phyloP scores from a whole-genome alignment of 2,888 invertebrate species.

The Brachyptera risi region DNA sequence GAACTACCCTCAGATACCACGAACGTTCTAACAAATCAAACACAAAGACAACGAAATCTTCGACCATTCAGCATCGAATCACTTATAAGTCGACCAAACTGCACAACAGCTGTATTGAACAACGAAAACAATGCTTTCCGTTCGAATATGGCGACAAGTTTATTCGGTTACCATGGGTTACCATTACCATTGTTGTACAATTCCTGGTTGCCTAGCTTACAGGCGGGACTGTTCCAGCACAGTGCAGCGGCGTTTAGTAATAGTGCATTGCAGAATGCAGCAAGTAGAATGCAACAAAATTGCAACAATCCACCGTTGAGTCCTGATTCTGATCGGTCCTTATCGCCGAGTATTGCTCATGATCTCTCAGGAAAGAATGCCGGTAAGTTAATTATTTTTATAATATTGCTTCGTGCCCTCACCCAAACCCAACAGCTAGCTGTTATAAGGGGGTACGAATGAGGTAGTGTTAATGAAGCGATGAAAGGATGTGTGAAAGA shows the following conservation, averaged over 20 bases:
- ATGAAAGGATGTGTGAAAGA: no score
- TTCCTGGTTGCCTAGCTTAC: slow-evolving; percentile 29
- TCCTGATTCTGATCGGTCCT: slow-evolving; percentile 27
- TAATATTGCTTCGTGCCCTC: no score
- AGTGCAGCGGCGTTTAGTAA: slow-evolving; percentile 17
- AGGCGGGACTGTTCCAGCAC: slow-evolving; percentile 15
- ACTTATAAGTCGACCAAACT: slow-evolving; percentile 9
- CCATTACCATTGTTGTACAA: slow-evolving; percentile 27
- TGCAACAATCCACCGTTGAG: slow-evolving; percentile 19
- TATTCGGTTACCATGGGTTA: slow-evolving; percentile 25
- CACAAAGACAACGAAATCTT: slow-evolving; percentile 11
- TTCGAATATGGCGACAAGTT: slow-evolving; percentile 18
- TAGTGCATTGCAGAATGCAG: slow-evolving; percentile 6
- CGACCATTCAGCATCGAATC: slow-evolving; percentile 29
- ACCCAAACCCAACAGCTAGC: no score
- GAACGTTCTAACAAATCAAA: neutral
- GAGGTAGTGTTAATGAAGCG: no score
- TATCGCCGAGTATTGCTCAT: slow-evolving; percentile 26
- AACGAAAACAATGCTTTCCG: neutral
- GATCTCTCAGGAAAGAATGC: slow-evolving; percentile 22
- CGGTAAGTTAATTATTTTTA: neutral
- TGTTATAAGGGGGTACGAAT: no score
- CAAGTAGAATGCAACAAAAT: no score
- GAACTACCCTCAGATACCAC: neutral
- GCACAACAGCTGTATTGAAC: neutral